Evolutionary conservation across 2,888 invertebrate genomes (phyloP).

Genomic region (Diplolepis rosae): DNA sequence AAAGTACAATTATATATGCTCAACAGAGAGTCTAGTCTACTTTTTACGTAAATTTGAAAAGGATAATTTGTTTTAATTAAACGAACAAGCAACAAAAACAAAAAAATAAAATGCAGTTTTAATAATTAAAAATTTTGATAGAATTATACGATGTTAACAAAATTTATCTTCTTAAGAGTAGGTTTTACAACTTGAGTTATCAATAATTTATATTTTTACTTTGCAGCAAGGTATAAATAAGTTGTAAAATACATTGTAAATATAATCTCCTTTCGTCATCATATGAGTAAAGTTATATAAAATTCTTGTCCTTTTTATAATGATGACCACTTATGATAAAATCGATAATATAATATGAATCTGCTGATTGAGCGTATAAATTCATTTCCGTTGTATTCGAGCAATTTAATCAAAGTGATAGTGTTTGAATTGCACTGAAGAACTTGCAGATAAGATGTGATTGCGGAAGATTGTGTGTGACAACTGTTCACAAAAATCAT

Average conservation of each 20-base stretch:
- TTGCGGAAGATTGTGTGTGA: background rate
- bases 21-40: too few species aligned
- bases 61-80: too few species aligned
- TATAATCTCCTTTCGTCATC: background rate
- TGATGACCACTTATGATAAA: slow-evolving; percentile 15
- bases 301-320: background rate
- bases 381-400: background rate
- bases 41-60: too few species aligned
- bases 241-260: slow-evolving; percentile 4
- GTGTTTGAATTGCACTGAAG: background rate
- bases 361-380: background rate
- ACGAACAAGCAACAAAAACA: too few species aligned
- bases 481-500: background rate
- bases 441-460: slow-evolving; percentile 9
- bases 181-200: too few species aligned
- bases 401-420: slow-evolving; percentile 3
- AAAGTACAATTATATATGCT: too few species aligned
- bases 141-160: too few species aligned
- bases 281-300: background rate
- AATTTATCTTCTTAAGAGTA: too few species aligned
- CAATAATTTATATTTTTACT: background rate
- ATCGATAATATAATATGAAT: background rate
- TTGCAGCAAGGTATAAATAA: background rate
- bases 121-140: too few species aligned
- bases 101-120: too few species aligned